Evolutionary conservation across 2,888 invertebrate genomes (phyloP), one percentile per base, ranked within the genome.

Genomic region (Acleris sparsana): DNA sequence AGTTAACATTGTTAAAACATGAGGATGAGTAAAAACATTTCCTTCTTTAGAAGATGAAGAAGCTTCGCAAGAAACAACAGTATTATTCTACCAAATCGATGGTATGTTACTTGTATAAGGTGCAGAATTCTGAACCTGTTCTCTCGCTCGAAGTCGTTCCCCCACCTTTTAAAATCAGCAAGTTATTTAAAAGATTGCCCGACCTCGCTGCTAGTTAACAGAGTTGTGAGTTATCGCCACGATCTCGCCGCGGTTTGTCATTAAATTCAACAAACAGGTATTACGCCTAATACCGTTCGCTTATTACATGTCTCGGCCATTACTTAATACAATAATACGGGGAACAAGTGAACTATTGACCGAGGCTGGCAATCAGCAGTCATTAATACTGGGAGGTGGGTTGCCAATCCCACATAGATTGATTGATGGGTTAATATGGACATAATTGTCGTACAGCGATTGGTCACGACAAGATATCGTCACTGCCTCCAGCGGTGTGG

Each of bases 371-470:
- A 82, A 79, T 69, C 73, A 71, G 75, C 80, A 77, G 84, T 84
- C 85, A 85, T 71, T 74, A 77, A 75, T 76, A 73, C 76, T 75
- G 74, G 79, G 82, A 80, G 78, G 81, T 77, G 79, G 72, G 71
- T 75, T 79, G 81, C 78, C 77, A 76, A 78, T 81, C 82, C 79
- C 74, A 81, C 79, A 83, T 76, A 80, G 77, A 83, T 84, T 86
- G 88, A 88, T 88, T 86, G 87, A 89, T 89, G 82, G 86, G 83
- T 85, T 88, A 87, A 89, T 87, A 86, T 79, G 73, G 80, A 73
- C 74, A 76, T 87, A 88, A 88, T 88, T 85, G 86, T 86, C 85
- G 81, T 84, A 78, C 74, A 70, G 72, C 75, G 80, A 84, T 87
- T 83, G 85, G 89, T 88, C 88, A 89, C 89, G 89, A 87, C 77